These are phyloP conservation scores for Coranthus polyacanthus DNA, from an alignment of 2,797 vertebrate species.

Conservation along the genomic window DNA sequence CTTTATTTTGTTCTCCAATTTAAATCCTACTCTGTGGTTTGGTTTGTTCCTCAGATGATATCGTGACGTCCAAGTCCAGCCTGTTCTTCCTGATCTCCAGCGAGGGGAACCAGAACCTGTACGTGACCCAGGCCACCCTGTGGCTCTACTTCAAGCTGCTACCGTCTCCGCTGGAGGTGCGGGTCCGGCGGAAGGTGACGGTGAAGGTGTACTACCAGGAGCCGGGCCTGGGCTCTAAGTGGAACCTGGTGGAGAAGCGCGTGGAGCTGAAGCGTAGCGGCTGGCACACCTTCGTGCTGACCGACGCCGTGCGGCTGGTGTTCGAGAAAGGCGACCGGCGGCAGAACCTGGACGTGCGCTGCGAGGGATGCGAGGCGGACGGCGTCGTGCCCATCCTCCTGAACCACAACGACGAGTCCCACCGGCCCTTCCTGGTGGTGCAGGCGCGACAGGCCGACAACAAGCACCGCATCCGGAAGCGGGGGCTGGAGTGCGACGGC, in stretches of 20 bases:
- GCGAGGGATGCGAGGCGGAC: constrained; percentile 91
- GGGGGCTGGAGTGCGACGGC: constrained; percentile 96
- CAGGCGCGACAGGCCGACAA: constrained; percentile 88
- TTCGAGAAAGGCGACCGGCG: constrained; percentile 91
- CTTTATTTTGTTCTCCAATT: too few species aligned
- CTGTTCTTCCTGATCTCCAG: constrained; percentile 97
- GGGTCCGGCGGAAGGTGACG: constrained; percentile 88
- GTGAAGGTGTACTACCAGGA: constrained; percentile 96
- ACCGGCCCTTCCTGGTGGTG: constrained; percentile 95
- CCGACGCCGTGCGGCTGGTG: constrained; percentile 90
- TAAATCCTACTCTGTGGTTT: constrained; percentile 2
- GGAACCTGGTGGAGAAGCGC: constrained; percentile 94
- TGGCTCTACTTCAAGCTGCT: constrained; percentile 97
- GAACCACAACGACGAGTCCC: constrained; percentile 90
- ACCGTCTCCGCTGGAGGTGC: constrained; percentile 85
- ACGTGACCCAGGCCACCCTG: constrained; percentile 92
- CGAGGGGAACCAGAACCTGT: constrained; percentile 96
- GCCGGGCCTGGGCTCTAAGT: constrained; percentile 86
- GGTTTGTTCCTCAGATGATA: constrained; percentile 86
- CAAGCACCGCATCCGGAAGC: constrained; percentile 94
- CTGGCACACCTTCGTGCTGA: constrained; percentile 96
- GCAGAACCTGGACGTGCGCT: constrained; percentile 95
- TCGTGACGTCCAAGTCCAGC: constrained; percentile 92
- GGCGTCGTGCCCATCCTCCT: constrained; percentile 89
- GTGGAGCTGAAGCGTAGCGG: constrained; percentile 95